These are phyloP conservation scores for Cryptotis parvus DNA, from an alignment of 2,113 vertebrate genomes.

Conservation along the genomic window DNA sequence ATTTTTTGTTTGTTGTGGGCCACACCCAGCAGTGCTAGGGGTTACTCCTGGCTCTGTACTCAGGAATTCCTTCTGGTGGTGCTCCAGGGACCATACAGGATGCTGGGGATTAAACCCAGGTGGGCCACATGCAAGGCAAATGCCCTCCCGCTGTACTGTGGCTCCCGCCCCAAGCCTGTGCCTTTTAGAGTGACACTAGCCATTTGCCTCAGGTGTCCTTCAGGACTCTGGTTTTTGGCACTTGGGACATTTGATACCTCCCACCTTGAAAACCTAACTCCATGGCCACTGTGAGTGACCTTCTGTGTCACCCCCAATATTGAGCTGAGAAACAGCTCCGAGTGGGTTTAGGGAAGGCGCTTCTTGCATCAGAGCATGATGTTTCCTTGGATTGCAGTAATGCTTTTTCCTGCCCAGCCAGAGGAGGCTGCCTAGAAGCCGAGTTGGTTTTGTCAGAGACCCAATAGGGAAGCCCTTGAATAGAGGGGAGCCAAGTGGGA, in stretches of 20 bases:
- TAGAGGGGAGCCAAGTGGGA: conserved; percentile 55
- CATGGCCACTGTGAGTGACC: background rate
- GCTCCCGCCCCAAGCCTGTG: too few relatives aligned
- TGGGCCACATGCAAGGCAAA: too few relatives aligned
- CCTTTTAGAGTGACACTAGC: too few relatives aligned
- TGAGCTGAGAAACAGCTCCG: background rate
- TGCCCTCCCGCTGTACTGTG: too few relatives aligned
- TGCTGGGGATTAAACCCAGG: too few relatives aligned
- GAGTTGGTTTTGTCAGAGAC: conserved; percentile 41
- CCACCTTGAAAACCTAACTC: conserved; percentile 6
- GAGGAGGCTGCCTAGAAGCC: conserved; percentile 17
- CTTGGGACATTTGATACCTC: background rate
- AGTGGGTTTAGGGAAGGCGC: background rate
- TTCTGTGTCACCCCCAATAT: background rate
- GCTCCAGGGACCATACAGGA: too few relatives aligned
- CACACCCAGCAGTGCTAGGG: too few relatives aligned
- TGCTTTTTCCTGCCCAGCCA: conserved; percentile 42
- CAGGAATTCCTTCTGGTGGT: too few relatives aligned
- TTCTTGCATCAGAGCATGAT: background rate
- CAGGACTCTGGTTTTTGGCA: conserved; percentile 20
- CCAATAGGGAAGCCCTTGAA: conserved; percentile 34
- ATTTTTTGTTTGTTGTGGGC: background rate
- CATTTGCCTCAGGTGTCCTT: background rate
- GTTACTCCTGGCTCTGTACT: too few relatives aligned
- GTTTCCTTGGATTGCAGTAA: background rate